Base-by-base conservation (phyloP, 2,888 invertebrate species). In the Trichopoda pennipes region DNA sequence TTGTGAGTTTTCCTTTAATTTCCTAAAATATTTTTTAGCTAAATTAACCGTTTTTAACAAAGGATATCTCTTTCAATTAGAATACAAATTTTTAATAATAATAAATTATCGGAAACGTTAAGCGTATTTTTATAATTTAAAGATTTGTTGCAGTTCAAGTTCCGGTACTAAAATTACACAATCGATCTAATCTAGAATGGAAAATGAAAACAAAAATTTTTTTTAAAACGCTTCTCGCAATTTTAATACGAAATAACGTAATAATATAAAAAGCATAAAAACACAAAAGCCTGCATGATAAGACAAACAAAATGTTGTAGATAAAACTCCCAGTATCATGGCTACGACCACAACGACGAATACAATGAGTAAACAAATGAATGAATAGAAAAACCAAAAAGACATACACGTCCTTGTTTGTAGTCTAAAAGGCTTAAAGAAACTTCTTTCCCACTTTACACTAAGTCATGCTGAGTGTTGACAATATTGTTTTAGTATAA, bases 401-500 rank as follows among this genome's bases (percentile, higher is more conserved):
- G 35, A 19, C 70, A 66, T 72, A 3, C 79, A 53, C 79, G 78
- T 75, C 66, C 70, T 75, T 75, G 66, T 58, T 75, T 82, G 70
- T 79, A 82, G 79, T 82, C 81, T 75, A 75, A 81, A 79, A 82
- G 75, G 79, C 78, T 79, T 82, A 79, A 82, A 74, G 74, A 70
- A 61, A 49, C 69, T 69, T 64, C 47, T 58, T 58, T 58, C 44
- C 55, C 23, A n/a, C 35, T 70, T 55, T 47, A 64, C 64, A 74
- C 19, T 53, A 61, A 38, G 55, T 61, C 56, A 58, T 55, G 49
- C 58, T 47, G 61, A 42, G 78, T 77, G 81, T 82, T 75, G 70
- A 82, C 81, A 82, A 82, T 79, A 82, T 75, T 82, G 78, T 82
- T 75, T 78, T 75, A 66, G 74, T 81, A 44, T 68, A 69, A 47